Evolutionary conservation across 2,888 invertebrate species (phyloP).

Genomic region (Nudaria mundana): DNA sequence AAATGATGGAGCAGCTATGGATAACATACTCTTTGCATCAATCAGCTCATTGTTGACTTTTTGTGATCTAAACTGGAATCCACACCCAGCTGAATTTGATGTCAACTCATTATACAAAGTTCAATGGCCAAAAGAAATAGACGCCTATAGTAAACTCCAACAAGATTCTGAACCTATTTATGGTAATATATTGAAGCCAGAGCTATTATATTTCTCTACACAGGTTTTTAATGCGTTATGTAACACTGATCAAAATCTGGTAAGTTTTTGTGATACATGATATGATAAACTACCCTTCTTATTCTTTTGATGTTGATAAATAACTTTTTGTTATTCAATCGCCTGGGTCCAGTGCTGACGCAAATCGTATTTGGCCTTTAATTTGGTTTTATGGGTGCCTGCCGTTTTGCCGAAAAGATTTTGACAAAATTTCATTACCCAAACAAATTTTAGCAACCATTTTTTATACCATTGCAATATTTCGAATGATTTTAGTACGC

Average conservation of each 20-base stretch:
- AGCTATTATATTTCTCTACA: slow-evolving; percentile 62
- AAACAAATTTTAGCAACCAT: no score
- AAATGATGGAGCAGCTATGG: slow-evolving; percentile 34
- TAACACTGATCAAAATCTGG: slow-evolving; percentile 56
- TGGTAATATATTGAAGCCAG: slow-evolving; percentile 82
- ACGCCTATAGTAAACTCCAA: slow-evolving; percentile 65
- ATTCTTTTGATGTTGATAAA: no score
- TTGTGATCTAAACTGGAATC: slow-evolving; percentile 91
- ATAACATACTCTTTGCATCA: slow-evolving; percentile 78
- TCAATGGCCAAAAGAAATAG: slow-evolving; percentile 65
- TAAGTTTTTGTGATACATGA: slow-evolving; percentile 35
- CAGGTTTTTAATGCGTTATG: slow-evolving; percentile 61
- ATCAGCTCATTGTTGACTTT: slow-evolving; percentile 86
- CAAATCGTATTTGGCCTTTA: no score
- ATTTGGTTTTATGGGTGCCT: no score
- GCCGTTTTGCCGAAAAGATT: no score
- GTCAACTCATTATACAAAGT: slow-evolving; percentile 60
- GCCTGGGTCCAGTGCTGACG: no score
- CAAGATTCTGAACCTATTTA: slow-evolving; percentile 85
- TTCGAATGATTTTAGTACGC: no score
- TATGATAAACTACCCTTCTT: no score
- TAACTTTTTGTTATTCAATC: no score
- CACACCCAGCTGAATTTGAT: slow-evolving; percentile 79
- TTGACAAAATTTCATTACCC: no score
- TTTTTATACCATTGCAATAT: no score